Conservation (phyloP, 2,113 vertebrate species). For the Saiga tatarica region DNA sequence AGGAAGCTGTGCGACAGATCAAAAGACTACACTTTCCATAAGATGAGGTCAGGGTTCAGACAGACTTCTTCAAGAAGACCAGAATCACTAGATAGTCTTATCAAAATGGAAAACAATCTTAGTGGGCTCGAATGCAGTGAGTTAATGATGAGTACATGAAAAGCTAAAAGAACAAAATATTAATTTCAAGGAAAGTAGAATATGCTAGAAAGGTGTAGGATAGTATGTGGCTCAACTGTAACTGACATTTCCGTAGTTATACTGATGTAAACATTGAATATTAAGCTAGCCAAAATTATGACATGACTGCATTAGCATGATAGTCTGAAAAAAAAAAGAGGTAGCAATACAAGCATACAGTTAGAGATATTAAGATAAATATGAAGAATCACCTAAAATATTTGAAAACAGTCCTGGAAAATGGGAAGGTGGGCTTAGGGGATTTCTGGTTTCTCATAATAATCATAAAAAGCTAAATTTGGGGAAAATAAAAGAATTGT, state of each 20-base stretch:
- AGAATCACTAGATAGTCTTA: neutral
- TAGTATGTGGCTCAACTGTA: neutral
- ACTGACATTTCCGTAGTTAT: neutral
- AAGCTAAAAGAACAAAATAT: neutral
- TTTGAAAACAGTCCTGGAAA: neutral
- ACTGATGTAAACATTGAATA: neutral
- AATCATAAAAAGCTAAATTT: neutral
- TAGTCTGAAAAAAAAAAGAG: neutral
- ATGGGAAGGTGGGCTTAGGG: neutral
- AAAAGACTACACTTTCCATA: neutral
- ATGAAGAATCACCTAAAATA: neutral
- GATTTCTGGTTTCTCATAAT: neutral
- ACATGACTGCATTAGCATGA: neutral
- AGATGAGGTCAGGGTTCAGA: neutral
- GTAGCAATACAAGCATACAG: neutral
- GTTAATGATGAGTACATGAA: neutral
- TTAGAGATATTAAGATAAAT: neutral
- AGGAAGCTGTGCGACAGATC: neutral
- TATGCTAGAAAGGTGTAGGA: neutral
- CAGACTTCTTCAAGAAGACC: neutral
- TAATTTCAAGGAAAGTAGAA: neutral
- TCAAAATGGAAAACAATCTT: neutral
- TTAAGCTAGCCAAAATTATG: neutral
- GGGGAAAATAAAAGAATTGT: neutral
- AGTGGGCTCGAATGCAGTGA: neutral